A percentile compares a stretch with the other conserved stretches of the same genome.
These are phyloP conservation scores for Pelecanus crispus DNA, from an alignment of 2,113 vertebrate species.

Conservation along the genomic window DNA sequence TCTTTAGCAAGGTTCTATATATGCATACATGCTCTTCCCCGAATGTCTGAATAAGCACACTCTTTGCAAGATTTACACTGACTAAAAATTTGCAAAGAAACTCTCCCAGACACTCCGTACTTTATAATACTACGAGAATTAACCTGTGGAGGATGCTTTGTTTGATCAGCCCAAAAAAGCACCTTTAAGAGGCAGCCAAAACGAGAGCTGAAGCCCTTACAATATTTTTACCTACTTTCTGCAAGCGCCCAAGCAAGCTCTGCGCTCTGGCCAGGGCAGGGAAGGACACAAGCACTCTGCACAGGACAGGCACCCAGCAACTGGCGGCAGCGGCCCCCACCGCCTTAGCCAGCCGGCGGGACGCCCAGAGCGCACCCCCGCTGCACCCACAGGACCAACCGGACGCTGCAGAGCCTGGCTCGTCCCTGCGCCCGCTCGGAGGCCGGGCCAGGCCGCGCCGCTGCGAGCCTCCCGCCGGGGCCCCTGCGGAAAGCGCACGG, in stretches of 20 bases:
- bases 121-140: accelerated
- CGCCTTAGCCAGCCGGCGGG: neutral
- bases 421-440: neutral
- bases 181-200: accelerated
- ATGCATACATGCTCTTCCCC: accelerated
- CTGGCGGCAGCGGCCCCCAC: accelerated
- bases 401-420: no score
- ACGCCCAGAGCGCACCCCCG: neutral
- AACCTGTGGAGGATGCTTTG: accelerated
- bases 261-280: neutral
- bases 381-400: neutral
- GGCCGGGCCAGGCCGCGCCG: no score
- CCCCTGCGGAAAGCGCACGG: neutral
- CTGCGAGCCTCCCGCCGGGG: neutral
- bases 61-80: neutral
- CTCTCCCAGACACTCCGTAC: neutral
- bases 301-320: accelerated
- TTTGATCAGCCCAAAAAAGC: accelerated
- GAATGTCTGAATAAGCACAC: accelerated
- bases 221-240: accelerated
- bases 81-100: accelerated
- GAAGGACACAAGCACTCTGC: neutral
- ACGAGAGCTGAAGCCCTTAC: accelerated
- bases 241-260: accelerated
- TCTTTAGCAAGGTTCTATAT: neutral